Conservation (phyloP, 2,797 vertebrate species). For the Eutrigla gurnardus region DNA sequence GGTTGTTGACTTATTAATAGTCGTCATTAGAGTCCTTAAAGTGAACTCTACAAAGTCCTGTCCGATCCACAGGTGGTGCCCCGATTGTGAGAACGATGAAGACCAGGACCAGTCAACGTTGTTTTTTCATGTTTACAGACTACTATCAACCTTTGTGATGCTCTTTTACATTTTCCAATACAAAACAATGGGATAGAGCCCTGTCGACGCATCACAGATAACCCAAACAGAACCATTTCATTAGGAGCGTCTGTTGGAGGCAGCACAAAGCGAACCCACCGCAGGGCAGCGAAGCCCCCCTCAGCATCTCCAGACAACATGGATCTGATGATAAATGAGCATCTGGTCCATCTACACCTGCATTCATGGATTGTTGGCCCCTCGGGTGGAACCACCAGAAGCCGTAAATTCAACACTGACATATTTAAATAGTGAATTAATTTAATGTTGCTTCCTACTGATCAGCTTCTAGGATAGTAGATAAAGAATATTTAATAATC, state of each 20-base stretch:
- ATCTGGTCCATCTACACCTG: background rate
- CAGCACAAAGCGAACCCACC: background rate
- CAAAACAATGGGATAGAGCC: too few relatives aligned
- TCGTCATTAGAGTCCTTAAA: too few relatives aligned
- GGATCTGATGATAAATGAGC: background rate
- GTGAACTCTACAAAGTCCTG: too few relatives aligned
- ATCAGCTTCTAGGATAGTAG: too few relatives aligned
- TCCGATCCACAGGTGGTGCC: too few relatives aligned
- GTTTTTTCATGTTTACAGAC: too few relatives aligned
- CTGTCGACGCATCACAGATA: background rate
- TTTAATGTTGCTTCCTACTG: too few relatives aligned
- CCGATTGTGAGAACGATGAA: background rate
- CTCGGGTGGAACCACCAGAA: background rate
- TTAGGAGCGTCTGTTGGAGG: background rate
- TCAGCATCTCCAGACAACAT: too few relatives aligned
- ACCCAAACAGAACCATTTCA: background rate
- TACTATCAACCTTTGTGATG: too few relatives aligned
- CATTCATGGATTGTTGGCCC: background rate
- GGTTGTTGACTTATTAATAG: too few relatives aligned
- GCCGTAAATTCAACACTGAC: background rate
- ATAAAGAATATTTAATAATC: too few relatives aligned
- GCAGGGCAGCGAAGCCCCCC: background rate
- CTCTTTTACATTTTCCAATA: too few relatives aligned
- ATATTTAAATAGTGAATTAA: background rate
- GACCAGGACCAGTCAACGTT: background rate